These are phyloP conservation scores for Ormia ochracea DNA, from an alignment of 2,888 invertebrate species.

Conservation along the genomic window DNA sequence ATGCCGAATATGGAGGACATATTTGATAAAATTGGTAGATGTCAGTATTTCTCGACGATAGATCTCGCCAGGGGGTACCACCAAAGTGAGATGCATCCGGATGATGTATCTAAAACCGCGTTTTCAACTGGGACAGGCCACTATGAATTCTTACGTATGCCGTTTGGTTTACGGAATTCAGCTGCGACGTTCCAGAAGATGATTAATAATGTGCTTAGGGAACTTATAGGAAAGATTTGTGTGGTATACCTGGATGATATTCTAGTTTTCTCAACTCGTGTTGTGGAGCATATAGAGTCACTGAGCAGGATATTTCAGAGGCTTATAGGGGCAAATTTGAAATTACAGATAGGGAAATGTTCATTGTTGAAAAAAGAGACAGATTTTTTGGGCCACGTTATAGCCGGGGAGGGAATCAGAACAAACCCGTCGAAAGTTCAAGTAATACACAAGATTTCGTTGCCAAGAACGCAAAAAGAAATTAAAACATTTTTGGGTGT, in stretches of 20 bases:
- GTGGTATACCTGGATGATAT: conserved; percentile 22
- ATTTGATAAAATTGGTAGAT: conserved; percentile 6
- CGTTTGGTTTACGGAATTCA: conserved; percentile 12
- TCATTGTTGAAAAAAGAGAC: neutral
- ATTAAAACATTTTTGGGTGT: no score
- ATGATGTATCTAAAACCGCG: conserved; percentile 21
- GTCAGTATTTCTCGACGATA: neutral
- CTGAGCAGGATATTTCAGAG: neutral
- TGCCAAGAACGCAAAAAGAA: neutral
- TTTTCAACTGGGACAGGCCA: conserved; percentile 23
- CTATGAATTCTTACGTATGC: conserved; percentile 28
- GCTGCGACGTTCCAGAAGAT: neutral
- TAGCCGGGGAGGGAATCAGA: neutral
- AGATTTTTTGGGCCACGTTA: neutral
- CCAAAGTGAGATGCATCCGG: no score
- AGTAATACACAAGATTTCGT: neutral
- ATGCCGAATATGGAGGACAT: conserved; percentile 22
- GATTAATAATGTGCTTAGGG: no score
- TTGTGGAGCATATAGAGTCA: neutral
- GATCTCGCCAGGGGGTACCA: no score
- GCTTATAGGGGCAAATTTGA: neutral
- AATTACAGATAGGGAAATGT: neutral
- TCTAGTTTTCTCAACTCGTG: conserved; percentile 5
- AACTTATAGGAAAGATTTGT: conserved; percentile 13
- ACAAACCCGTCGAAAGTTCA: neutral